Evolutionary conservation across 2,113 vertebrate species (phyloP).

Genomic region (Pimephales promelas): DNA sequence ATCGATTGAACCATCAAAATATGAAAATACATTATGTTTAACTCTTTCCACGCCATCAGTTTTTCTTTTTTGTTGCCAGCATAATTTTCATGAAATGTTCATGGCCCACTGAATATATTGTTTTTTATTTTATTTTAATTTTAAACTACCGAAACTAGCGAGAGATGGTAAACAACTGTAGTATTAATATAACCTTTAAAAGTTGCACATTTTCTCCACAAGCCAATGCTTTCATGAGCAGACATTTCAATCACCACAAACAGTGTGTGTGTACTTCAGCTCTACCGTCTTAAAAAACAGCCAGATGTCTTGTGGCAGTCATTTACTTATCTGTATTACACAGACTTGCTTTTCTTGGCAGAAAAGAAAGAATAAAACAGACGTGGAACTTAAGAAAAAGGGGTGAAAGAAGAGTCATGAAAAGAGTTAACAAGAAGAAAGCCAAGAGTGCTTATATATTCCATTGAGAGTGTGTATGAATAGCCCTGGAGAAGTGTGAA

Average conservation of each 20-base stretch:
- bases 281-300: slow-evolving; percentile 2
- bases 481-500: not conserved
- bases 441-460: slow-evolving; percentile 38
- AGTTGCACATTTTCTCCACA: slow-evolving; percentile 1
- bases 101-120: too few species aligned
- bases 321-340: slow-evolving; percentile 13
- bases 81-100: too few species aligned
- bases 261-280: not conserved
- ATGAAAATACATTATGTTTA: too few species aligned
- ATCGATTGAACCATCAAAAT: too few species aligned
- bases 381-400: slow-evolving; percentile 28
- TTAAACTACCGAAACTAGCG: too few species aligned
- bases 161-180: not conserved
- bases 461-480: slow-evolving; percentile 20
- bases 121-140: too few species aligned
- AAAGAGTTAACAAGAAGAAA: slow-evolving; percentile 32
- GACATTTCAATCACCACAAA: not conserved
- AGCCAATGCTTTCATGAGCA: not conserved
- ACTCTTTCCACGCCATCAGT: too few species aligned
- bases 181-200: not conserved
- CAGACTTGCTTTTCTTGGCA: not conserved
- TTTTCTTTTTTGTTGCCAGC: too few species aligned
- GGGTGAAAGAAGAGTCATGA: slow-evolving; percentile 25
- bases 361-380: not conserved
- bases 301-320: not conserved